phyloP scores from a whole-genome alignment of 2,113 vertebrate genomes.

The Dromaius novaehollandiae region DNA sequence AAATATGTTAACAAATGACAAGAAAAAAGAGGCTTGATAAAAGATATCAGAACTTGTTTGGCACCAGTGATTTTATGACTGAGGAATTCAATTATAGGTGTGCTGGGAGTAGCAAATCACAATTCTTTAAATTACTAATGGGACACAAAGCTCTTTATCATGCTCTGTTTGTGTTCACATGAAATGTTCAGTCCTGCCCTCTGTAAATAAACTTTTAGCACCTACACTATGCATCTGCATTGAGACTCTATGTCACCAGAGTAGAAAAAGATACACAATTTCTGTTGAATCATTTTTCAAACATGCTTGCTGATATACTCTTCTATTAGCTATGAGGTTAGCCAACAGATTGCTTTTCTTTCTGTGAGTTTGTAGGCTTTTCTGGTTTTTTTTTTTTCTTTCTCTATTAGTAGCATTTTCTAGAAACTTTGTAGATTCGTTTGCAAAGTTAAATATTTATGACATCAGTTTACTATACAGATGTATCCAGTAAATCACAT shows the following conservation, averaged over 20 bases:
- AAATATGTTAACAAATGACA: slow-evolving; percentile 75
- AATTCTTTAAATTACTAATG: slow-evolving; percentile 82
- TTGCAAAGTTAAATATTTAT: not conserved
- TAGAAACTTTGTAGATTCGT: not conserved
- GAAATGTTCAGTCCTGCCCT: slow-evolving; percentile 74
- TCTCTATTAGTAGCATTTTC: not conserved
- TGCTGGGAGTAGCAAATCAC: slow-evolving; percentile 74
- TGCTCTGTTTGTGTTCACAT: slow-evolving; percentile 63
- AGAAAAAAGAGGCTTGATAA: slow-evolving; percentile 71
- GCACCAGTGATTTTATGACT: slow-evolving; percentile 79
- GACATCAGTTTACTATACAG: not conserved
- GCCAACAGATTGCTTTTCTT: not conserved
- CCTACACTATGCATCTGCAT: slow-evolving; percentile 4
- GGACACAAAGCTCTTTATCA: slow-evolving; percentile 73
- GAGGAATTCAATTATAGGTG: slow-evolving; percentile 87
- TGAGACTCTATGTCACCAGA: not conserved
- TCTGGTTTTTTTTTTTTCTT: not conserved
- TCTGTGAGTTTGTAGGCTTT: not conserved
- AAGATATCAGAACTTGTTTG: slow-evolving; percentile 75
- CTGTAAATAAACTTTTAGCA: slow-evolving; percentile 61
- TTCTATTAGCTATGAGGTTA: not conserved
- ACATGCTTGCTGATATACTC: not conserved
- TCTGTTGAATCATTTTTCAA: slow-evolving; percentile 27
- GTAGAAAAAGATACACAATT: not conserved
- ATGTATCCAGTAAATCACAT: accelerated